A percentile compares a stretch with the other conserved stretches of the same genome.
phyloP scores from a whole-genome alignment of 2,888 invertebrate genomes.

The Athalia circularis region DNA sequence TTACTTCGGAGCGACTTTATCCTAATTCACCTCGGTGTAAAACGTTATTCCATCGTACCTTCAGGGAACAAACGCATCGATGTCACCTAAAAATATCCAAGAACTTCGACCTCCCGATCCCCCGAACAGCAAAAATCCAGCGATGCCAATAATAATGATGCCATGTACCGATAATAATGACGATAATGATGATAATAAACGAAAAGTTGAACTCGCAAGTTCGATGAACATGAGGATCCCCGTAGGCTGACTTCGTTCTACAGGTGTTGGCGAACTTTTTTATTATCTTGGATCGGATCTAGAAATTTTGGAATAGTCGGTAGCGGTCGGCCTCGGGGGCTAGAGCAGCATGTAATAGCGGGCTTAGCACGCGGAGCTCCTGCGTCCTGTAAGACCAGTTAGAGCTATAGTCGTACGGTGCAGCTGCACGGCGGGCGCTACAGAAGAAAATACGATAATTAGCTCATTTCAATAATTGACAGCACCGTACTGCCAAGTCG shows the following conservation, averaged over 20 bases:
- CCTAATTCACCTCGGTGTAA: constrained; percentile 3
- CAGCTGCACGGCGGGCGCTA: constrained; percentile 42
- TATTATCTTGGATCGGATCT: constrained; percentile 20
- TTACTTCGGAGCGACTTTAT: constrained; percentile 12
- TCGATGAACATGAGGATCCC: neutral
- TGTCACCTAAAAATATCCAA: constrained; percentile 23
- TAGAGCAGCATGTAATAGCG: constrained; percentile 21
- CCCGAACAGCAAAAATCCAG: neutral
- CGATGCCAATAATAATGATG: neutral
- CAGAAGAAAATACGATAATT: constrained; percentile 70
- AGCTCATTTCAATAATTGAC: constrained; percentile 74
- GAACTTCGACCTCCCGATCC: neutral
- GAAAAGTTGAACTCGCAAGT: neutral
- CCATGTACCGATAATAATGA: neutral
- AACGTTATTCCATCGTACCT: neutral
- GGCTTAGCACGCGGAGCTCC: constrained; percentile 31
- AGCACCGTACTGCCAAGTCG: constrained; percentile 61
- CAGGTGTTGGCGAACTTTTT: constrained; percentile 8
- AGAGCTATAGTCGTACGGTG: neutral
- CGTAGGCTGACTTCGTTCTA: neutral
- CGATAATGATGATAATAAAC: neutral
- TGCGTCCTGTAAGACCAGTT: constrained; percentile 11
- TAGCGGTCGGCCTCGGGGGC: constrained; percentile 7
- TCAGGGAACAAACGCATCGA: constrained; percentile 14
- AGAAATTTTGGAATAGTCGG: constrained; percentile 9